These are phyloP conservation scores for Daktulosphaira vitifoliae DNA, from an alignment of 1,140 invertebrate species.

Conservation along the genomic window DNA sequence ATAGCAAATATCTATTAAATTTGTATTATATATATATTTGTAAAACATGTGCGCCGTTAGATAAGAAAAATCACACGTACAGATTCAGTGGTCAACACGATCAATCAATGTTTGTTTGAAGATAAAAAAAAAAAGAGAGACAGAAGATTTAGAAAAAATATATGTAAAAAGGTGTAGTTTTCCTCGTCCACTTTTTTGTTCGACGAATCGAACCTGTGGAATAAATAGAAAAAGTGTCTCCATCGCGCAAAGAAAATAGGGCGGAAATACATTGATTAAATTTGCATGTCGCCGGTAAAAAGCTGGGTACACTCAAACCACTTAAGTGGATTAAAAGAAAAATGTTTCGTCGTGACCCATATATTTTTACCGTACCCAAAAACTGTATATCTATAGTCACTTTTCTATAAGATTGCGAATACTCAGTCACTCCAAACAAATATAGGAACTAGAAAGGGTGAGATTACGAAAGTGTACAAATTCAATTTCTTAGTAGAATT, in stretches of 20 bases:
- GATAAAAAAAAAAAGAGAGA: neutral
- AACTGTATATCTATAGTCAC: no score
- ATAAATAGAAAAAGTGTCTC: neutral
- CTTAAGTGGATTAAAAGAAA: constrained; percentile 2
- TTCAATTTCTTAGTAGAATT: no score
- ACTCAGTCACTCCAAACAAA: no score
- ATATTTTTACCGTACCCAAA: no score
- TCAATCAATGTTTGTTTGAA: constrained; percentile 5
- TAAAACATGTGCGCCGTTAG: constrained; percentile 12
- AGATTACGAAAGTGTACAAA: no score
- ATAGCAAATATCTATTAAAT: constrained; percentile 24
- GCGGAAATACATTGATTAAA: constrained; percentile 2
- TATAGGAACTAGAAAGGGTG: no score
- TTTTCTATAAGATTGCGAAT: no score
- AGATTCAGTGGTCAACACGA: constrained; percentile 12
- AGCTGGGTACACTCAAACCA: neutral
- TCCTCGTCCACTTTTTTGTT: neutral
- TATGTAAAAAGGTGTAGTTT: neutral
- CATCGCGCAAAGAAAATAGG: neutral
- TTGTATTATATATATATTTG: neutral
- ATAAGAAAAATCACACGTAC: constrained; percentile 7
- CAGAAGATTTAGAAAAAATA: neutral
- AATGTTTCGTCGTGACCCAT: neutral
- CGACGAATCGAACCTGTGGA: neutral
- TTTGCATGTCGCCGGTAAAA: constrained; percentile 23